Conservation (phyloP, 2,797 vertebrate species). For the Chanos chanos region DNA sequence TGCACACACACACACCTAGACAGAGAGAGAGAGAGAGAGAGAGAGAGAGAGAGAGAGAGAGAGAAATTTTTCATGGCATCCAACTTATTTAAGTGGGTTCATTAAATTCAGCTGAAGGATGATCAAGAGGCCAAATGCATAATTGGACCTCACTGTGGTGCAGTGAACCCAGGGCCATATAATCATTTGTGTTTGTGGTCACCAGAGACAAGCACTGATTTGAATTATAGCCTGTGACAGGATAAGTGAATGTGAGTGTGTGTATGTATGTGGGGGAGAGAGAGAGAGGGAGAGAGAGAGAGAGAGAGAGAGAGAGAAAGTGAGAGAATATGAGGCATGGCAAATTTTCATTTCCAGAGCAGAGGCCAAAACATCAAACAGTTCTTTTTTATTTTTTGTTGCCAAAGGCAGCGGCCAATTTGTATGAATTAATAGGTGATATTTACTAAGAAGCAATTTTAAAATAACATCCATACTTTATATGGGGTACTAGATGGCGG, state of each 20-base stretch:
- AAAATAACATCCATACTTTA: constrained; percentile 27
- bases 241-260: not conserved
- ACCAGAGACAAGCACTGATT: constrained; percentile 18
- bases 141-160: constrained; percentile 11
- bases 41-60: too few relatives aligned
- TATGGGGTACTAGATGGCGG: constrained; percentile 25
- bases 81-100: constrained; percentile 22
- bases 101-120: constrained; percentile 30
- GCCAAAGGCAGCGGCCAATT: constrained; percentile 38
- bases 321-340: constrained; percentile 5
- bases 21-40: not conserved
- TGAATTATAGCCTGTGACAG: constrained; percentile 9
- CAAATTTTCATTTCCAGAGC: constrained; percentile 25
- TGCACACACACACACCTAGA: not conserved
- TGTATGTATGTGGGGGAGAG: not conserved
- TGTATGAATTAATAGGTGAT: constrained; percentile 46
- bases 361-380: constrained; percentile 31
- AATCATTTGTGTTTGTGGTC: constrained; percentile 16
- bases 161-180: not conserved
- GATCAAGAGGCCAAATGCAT: constrained; percentile 3
- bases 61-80: not conserved
- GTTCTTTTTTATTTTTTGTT: too few relatives aligned
- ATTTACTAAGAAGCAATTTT: constrained; percentile 16
- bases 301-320: not conserved
- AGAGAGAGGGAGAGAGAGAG: not conserved